These are phyloP conservation scores for Pelosia muscerda DNA, from an alignment of 2,888 invertebrate species.

Conservation along the genomic window DNA sequence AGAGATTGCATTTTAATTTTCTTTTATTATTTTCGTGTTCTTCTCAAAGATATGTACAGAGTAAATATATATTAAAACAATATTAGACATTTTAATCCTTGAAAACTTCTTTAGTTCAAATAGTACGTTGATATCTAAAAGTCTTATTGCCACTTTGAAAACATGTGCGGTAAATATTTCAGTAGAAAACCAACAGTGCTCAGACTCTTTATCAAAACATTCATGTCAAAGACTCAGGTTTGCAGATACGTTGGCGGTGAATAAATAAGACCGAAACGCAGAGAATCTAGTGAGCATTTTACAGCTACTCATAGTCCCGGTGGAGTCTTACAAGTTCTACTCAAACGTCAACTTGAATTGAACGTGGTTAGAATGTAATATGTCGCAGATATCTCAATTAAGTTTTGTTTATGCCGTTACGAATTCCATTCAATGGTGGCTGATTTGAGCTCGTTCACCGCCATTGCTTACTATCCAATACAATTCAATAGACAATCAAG, in stretches of 20 bases:
- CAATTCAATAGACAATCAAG: too few species aligned
- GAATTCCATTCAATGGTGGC: too few species aligned
- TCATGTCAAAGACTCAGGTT: constrained; percentile 59
- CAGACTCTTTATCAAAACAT: constrained; percentile 61
- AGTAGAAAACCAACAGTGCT: constrained; percentile 57
- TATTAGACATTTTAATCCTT: background rate
- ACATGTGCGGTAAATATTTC: constrained; percentile 59
- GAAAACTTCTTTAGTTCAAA: background rate
- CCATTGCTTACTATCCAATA: too few species aligned
- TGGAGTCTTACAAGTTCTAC: background rate
- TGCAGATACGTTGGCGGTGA: constrained; percentile 48
- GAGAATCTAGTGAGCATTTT: constrained; percentile 47
- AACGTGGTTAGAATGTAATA: constrained; percentile 20
- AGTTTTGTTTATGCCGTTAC: background rate
- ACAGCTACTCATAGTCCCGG: constrained; percentile 46
- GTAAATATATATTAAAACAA: background rate
- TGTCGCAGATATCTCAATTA: background rate
- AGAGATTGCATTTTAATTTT: constrained; percentile 25
- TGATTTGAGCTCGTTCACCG: too few species aligned
- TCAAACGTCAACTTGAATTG: constrained; percentile 21
- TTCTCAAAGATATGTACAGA: constrained; percentile 1
- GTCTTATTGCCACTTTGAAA: constrained; percentile 35
- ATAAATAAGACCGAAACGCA: constrained; percentile 60
- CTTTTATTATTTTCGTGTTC: constrained; percentile 16
- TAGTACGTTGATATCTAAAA: constrained; percentile 27